Conservation (phyloP, 2,888 invertebrate genomes). For the Parnassius orleans region DNA sequence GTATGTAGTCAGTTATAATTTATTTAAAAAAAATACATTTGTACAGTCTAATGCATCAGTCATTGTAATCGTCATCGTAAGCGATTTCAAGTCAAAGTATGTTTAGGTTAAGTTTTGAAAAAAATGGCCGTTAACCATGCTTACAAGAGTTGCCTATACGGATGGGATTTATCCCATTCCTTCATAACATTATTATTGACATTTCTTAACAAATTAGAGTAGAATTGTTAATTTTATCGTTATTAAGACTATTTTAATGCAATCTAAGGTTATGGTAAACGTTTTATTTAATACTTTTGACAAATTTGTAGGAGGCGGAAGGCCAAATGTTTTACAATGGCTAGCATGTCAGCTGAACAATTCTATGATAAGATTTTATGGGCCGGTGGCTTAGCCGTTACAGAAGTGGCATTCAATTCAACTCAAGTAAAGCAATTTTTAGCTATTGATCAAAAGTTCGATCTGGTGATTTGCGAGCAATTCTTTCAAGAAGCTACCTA, state of each 20-base stretch:
- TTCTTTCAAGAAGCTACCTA: constrained; percentile 73
- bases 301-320: constrained; percentile 46
- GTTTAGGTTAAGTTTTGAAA: too few relatives aligned
- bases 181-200: too few relatives aligned
- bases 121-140: too few relatives aligned
- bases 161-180: too few relatives aligned
- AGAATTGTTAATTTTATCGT: too few relatives aligned
- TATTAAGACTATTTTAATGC: too few relatives aligned
- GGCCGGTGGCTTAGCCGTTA: constrained; percentile 56
- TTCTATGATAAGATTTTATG: constrained; percentile 62
- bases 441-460: constrained; percentile 57
- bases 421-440: constrained; percentile 53
- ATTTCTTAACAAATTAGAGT: too few relatives aligned
- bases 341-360: constrained; percentile 53
- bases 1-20: constrained; percentile 40
- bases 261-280: neutral
- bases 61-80: too few relatives aligned
- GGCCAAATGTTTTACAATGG: constrained; percentile 67
- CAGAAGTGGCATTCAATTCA: constrained; percentile 60
- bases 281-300: neutral
- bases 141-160: too few relatives aligned
- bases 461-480: constrained; percentile 71
- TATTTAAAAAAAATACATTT: too few relatives aligned
- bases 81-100: too few relatives aligned
- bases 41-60: too few relatives aligned